phyloP scores from a whole-genome alignment of 2,888 invertebrate species.

The Drosophila yooni region DNA sequence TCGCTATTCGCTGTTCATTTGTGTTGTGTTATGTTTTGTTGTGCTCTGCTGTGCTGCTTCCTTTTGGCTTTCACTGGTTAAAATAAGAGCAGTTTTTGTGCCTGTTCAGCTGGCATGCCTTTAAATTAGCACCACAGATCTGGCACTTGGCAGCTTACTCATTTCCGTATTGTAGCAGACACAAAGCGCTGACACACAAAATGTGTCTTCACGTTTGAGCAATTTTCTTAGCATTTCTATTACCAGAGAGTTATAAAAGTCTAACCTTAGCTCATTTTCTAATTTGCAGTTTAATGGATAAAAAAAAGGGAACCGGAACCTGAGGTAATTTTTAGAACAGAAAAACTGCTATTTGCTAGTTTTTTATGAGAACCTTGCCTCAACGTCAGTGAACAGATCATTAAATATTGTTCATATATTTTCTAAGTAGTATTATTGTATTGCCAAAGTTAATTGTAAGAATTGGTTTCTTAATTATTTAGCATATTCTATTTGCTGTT shows the following conservation, averaged over 20 bases:
- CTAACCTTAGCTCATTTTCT: background rate
- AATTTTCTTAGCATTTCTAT: background rate
- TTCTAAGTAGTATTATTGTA: background rate
- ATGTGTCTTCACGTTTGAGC: background rate
- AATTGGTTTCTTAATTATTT: background rate
- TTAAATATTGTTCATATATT: background rate
- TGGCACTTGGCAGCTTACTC: conserved; percentile 23
- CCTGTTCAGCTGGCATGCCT: conserved; percentile 42
- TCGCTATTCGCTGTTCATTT: conserved; percentile 32
- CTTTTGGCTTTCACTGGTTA: conserved; percentile 71
- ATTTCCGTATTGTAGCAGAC: conserved; percentile 13
- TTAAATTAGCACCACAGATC: conserved; percentile 54
- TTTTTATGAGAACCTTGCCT: background rate
- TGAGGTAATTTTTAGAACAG: background rate
- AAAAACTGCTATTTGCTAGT: background rate
- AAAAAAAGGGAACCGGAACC: background rate
- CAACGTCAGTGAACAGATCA: background rate
- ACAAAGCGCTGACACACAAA: conserved; percentile 13
- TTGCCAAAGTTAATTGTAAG: background rate
- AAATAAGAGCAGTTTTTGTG: conserved; percentile 47
- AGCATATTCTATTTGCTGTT: background rate
- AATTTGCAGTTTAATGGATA: background rate
- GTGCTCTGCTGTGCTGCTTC: conserved; percentile 36
- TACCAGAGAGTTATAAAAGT: background rate
- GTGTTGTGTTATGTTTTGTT: conserved; percentile 29